Conservation (phyloP, 2,888 invertebrate genomes). For the Platycheirus rosarum region DNA sequence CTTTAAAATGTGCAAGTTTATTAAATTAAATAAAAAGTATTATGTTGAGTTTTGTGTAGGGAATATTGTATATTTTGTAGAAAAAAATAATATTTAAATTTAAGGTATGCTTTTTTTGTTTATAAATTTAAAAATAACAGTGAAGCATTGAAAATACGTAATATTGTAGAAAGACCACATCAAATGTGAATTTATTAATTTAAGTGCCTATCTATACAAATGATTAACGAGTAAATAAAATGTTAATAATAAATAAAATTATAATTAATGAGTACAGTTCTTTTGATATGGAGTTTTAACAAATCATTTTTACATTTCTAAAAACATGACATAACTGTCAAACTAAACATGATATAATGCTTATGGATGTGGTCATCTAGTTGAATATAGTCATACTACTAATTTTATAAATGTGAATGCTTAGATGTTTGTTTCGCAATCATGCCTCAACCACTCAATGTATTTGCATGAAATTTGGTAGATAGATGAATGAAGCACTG, state of each 20-base stretch:
- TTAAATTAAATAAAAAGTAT: constrained; percentile 50
- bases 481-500: too few species aligned
- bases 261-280: too few species aligned
- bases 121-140: constrained; percentile 30
- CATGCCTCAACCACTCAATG: too few species aligned
- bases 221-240: constrained; percentile 51
- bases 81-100: constrained; percentile 14
- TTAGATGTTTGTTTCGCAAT: too few species aligned
- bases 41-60: constrained; percentile 41
- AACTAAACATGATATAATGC: too few species aligned
- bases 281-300: too few species aligned
- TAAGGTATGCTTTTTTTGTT: constrained; percentile 14
- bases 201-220: constrained; percentile 30
- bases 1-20: constrained; percentile 52
- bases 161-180: constrained; percentile 66
- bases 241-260: constrained; percentile 36
- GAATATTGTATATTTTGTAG: constrained; percentile 23
- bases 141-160: constrained; percentile 68
- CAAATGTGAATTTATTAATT: constrained; percentile 72
- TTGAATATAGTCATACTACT: too few species aligned
- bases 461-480: too few species aligned
- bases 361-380: too few species aligned
- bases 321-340: too few species aligned
- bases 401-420: too few species aligned
- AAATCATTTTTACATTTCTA: too few species aligned